Conservation (phyloP, 1,140 invertebrate genomes). For the Heterodera schachtii region DNA sequence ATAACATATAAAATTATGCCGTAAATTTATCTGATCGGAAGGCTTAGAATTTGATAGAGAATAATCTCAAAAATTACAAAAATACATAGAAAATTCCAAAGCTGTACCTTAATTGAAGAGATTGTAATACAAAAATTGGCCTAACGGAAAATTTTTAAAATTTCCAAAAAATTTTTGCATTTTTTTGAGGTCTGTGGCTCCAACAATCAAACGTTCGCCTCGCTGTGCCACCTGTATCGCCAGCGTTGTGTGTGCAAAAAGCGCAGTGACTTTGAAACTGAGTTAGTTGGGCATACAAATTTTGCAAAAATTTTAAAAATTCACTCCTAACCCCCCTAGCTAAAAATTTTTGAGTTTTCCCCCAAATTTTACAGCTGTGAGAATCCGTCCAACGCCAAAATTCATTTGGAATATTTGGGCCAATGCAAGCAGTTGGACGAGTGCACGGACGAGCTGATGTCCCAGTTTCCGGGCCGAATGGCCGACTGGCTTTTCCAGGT, state of each 20-base stretch:
- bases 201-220: constrained; percentile 87
- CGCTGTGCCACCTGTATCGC: constrained; percentile 87
- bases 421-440: constrained; percentile 70
- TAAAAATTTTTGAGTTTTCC: not conserved
- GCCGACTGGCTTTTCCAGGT: constrained; percentile 94
- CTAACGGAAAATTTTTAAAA: not conserved
- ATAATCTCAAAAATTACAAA: no score
- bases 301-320: not conserved
- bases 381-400: constrained; percentile 67
- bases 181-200: constrained; percentile 80
- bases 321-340: no score
- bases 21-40: no score
- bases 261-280: constrained; percentile 74
- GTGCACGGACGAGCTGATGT: constrained; percentile 81
- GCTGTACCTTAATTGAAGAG: no score
- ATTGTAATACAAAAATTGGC: not conserved
- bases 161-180: not conserved
- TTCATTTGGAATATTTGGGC: constrained; percentile 87
- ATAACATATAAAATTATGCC: no score
- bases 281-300: constrained; percentile 39
- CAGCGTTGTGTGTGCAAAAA: constrained; percentile 84
- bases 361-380: constrained; percentile 42
- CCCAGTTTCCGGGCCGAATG: constrained; percentile 77
- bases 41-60: no score
- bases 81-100: no score